Conservation (phyloP, 1,140 invertebrate species). For the Propsilocerus akamusi region DNA sequence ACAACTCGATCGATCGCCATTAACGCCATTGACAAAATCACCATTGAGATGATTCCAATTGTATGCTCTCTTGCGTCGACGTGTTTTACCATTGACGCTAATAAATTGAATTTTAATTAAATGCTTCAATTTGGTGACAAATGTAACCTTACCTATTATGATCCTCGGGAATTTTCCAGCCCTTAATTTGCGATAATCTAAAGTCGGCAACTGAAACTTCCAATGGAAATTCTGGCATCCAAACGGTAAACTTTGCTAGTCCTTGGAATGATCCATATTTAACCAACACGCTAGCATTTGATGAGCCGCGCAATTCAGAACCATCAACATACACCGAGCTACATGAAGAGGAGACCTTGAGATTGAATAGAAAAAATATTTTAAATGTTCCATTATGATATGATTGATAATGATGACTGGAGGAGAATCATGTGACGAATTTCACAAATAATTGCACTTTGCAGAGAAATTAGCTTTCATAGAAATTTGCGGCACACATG, state of each 20-base stretch:
- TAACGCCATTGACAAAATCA: constrained; percentile 32
- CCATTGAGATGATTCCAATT: constrained; percentile 25
- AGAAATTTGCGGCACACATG: too few relatives aligned
- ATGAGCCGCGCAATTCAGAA: constrained; percentile 83
- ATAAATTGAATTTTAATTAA: constrained; percentile 1
- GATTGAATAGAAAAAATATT: constrained; percentile 7
- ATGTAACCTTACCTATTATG: constrained; percentile 27
- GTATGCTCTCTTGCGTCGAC: constrained; percentile 33
- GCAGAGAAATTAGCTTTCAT: constrained; percentile 5
- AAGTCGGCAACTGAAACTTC: constrained; percentile 77
- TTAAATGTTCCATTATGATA: constrained; percentile 3
- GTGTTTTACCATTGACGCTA: constrained; percentile 22
- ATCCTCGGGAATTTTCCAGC: constrained; percentile 69
- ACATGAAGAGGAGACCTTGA: constrained; percentile 85
- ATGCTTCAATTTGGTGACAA: neutral
- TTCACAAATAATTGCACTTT: neutral
- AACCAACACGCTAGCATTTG: constrained; percentile 83
- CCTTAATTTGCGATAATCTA: constrained; percentile 78
- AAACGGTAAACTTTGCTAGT: constrained; percentile 75
- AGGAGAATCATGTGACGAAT: constrained; percentile 4
- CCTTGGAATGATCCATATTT: constrained; percentile 86
- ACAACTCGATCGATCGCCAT: constrained; percentile 42
- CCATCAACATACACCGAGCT: constrained; percentile 94
- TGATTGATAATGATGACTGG: neutral
- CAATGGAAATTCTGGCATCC: constrained; percentile 90